Conservation (phyloP, 2,888 invertebrate genomes). For the Serripes groenlandicus region DNA sequence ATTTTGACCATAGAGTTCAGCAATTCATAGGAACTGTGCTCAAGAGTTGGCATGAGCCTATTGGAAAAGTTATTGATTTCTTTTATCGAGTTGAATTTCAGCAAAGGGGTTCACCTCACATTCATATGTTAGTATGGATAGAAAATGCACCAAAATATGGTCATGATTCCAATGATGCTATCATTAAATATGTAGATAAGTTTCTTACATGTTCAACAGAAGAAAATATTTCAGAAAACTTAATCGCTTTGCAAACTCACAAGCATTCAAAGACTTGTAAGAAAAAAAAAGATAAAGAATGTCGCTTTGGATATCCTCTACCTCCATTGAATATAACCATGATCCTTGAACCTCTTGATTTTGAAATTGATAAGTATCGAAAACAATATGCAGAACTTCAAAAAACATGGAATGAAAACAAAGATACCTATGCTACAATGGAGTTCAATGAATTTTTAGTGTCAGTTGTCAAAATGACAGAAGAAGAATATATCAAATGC, state of each 20-base stretch:
- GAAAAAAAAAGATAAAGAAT: neutral
- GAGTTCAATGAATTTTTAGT: too few relatives aligned
- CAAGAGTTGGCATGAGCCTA: neutral
- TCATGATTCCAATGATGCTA: neutral
- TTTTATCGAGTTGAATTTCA: slow-evolving; percentile 17
- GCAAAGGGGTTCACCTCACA: slow-evolving; percentile 21
- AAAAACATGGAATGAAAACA: neutral
- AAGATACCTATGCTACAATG: too few relatives aligned
- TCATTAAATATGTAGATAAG: slow-evolving; percentile 34
- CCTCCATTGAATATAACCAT: neutral
- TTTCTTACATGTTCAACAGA: slow-evolving; percentile 29
- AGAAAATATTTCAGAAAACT: neutral
- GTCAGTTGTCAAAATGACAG: neutral
- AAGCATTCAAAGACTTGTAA: neutral
- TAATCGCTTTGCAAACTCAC: neutral
- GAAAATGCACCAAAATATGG: slow-evolving; percentile 35
- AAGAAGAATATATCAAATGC: neutral
- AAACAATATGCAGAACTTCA: neutral
- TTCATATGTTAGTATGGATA: slow-evolving; percentile 34
- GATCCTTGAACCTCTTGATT: neutral
- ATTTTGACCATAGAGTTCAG: slow-evolving; percentile 53
- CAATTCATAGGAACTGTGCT: slow-evolving; percentile 43
- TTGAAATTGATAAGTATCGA: neutral
- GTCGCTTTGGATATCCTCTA: neutral
- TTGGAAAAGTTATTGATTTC: slow-evolving; percentile 6